These are phyloP conservation scores for Achatina immaculata DNA, from an alignment of 1,140 invertebrate species.

Conservation along the genomic window DNA sequence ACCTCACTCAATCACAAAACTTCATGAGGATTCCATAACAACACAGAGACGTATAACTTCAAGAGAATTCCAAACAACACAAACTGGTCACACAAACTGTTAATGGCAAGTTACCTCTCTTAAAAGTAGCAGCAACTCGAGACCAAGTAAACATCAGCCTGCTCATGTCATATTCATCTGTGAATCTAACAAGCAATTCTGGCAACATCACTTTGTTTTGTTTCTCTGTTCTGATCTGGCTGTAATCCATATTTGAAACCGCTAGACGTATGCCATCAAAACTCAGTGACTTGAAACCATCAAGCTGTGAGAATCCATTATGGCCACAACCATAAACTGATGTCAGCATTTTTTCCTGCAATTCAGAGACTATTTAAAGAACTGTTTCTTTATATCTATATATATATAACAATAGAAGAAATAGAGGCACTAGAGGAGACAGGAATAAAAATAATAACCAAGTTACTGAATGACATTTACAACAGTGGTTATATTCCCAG, in stretches of 20 bases:
- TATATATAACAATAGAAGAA: no score
- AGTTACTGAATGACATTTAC: no score
- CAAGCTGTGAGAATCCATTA: slow-evolving; percentile 8
- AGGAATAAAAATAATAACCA: no score
- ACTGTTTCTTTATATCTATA: no score
- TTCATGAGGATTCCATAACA: no score
- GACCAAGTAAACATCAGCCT: neutral
- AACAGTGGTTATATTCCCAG: no score
- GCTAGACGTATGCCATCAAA: neutral
- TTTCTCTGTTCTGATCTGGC: neutral
- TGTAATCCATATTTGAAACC: neutral
- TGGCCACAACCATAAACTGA: neutral
- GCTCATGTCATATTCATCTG: neutral
- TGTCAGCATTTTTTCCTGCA: neutral
- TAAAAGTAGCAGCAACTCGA: neutral
- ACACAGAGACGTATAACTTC: no score
- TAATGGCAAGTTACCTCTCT: neutral
- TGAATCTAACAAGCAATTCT: neutral
- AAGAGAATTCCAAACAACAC: neutral
- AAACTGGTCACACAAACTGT: neutral
- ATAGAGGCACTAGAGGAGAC: no score
- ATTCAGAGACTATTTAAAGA: no score
- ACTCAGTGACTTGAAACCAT: neutral
- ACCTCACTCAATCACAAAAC: no score
- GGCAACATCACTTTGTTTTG: neutral